Evolutionary conservation across 2,888 invertebrate genomes (phyloP).

Genomic region (Heteromurus nitidus): DNA sequence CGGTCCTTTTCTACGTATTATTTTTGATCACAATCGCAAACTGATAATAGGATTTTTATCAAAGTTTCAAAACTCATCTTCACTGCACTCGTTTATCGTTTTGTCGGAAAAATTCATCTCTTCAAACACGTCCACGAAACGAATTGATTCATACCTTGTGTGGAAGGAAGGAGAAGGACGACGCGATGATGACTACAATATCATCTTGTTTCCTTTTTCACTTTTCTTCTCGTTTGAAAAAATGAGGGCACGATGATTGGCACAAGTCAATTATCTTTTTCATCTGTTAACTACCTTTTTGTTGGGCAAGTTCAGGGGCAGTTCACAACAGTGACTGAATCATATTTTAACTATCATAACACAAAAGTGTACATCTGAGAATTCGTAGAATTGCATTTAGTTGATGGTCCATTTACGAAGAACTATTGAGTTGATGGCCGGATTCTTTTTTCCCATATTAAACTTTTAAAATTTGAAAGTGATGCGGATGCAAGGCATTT

Average conservation of each 20-base stretch:
- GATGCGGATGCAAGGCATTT: too few species aligned
- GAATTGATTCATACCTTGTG: too few species aligned
- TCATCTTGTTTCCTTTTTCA: constrained; percentile 48
- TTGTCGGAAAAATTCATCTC: constrained; percentile 18
- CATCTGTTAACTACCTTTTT: constrained; percentile 58
- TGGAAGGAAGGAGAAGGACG: too few species aligned
- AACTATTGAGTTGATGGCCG: too few species aligned
- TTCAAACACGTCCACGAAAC: background rate
- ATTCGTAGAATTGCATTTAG: too few species aligned
- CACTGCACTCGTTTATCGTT: background rate
- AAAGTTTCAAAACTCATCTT: too few species aligned
- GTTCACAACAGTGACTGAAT: background rate
- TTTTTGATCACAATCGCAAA: constrained; percentile 14
- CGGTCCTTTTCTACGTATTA: constrained; percentile 1
- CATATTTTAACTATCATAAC: constrained; percentile 8
- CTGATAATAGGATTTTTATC: too few species aligned
- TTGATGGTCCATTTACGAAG: too few species aligned
- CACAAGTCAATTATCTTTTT: constrained; percentile 70
- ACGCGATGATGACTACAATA: too few species aligned
- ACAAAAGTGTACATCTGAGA: too few species aligned
- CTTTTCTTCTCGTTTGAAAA: constrained; percentile 21
- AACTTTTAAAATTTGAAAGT: too few species aligned
- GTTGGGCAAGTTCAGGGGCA: constrained; percentile 65
- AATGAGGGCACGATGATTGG: constrained; percentile 71
- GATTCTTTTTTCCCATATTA: too few species aligned